Conservation (phyloP, 23 tunicate species). For the Styela clava region DNA sequence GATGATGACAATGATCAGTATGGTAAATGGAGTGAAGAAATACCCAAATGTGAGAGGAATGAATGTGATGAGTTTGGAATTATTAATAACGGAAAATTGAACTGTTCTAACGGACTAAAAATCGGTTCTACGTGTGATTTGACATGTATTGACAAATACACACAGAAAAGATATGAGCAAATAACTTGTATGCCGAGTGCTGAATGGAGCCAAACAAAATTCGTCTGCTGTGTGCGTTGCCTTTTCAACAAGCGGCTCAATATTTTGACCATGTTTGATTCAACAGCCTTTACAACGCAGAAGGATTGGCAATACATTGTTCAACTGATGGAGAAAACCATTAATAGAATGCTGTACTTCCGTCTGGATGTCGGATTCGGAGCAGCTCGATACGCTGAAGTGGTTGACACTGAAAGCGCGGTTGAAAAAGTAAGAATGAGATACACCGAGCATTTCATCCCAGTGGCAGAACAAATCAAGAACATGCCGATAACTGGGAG, state of each 20-base stretch:
- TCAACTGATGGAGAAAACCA: neutral
- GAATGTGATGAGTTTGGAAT: conserved; percentile 22
- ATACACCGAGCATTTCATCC: neutral
- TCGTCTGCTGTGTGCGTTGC: conserved; percentile 25
- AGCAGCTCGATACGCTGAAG: conserved; percentile 14
- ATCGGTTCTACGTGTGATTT: conserved; percentile 24
- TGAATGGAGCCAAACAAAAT: neutral
- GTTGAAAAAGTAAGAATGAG: neutral
- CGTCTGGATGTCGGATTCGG: conserved; percentile 12
- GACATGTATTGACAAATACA: conserved; percentile 9
- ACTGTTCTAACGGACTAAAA: conserved; percentile 23
- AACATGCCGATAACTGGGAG: conserved; percentile 2
- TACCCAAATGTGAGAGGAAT: conserved; percentile 25
- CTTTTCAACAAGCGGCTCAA: conserved; percentile 11
- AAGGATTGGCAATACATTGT: conserved; percentile 22
- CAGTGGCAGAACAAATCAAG: neutral
- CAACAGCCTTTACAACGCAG: neutral
- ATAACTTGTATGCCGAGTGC: conserved; percentile 20
- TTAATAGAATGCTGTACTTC: neutral
- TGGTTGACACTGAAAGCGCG: neutral
- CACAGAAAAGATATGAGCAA: conserved; percentile 10
- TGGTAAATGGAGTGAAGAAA: conserved; percentile 23
- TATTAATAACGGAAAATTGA: conserved; percentile 8
- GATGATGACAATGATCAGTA: conserved; percentile 27
- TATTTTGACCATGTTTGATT: neutral